Conservation (phyloP, 2,797 vertebrate genomes). For the Periparus ater region DNA sequence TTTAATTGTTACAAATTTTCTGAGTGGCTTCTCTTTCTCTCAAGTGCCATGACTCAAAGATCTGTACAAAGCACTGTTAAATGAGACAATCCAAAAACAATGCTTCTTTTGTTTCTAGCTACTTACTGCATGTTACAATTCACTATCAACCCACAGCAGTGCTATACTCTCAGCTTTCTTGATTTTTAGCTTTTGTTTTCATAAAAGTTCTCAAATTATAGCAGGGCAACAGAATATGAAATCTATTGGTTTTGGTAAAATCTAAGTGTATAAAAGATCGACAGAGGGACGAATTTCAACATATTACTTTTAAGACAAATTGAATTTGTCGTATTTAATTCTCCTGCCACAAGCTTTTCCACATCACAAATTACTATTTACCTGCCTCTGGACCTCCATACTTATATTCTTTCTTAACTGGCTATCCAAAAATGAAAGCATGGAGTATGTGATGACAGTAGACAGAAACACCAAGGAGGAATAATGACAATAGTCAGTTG, state of each 20-base stretch:
- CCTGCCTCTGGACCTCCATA: background rate
- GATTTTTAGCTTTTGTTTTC: background rate
- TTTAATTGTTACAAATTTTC: background rate
- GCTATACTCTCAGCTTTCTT: background rate
- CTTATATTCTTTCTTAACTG: background rate
- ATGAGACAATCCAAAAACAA: background rate
- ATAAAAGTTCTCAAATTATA: background rate
- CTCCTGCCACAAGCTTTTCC: background rate
- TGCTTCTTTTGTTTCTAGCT: background rate
- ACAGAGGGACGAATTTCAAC: background rate
- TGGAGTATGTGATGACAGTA: background rate
- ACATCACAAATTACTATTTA: background rate
- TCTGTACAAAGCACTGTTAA: background rate
- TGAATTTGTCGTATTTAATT: background rate
- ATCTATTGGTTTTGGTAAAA: background rate
- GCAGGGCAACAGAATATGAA: background rate
- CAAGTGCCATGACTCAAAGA: background rate
- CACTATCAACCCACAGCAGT: background rate
- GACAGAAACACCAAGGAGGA: conserved; percentile 25
- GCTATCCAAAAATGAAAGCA: background rate
- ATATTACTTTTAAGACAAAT: background rate
- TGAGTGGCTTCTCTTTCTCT: background rate
- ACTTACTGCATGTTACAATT: background rate
- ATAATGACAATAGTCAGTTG: conserved; percentile 5
- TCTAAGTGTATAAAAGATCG: background rate